Conservation (phyloP, 2,888 invertebrate species). For the Stegophylla sp. region DNA sequence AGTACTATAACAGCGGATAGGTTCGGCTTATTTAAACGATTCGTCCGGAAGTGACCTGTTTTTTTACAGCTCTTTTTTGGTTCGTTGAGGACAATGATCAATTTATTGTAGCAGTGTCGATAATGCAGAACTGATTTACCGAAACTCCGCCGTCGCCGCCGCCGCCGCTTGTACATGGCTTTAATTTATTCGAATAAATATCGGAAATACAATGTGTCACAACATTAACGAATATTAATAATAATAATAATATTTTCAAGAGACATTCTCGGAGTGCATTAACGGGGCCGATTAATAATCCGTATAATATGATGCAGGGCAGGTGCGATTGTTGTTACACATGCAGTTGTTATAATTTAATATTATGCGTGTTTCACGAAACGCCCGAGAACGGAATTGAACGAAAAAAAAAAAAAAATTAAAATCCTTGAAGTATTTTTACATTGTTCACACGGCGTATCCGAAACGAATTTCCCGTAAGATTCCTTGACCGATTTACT, state of each 20-base stretch:
- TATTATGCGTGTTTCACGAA: slow-evolving; percentile 19
- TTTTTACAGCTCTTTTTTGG: slow-evolving; percentile 5
- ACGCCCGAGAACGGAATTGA: slow-evolving; percentile 19
- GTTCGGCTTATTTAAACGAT: slow-evolving; percentile 36
- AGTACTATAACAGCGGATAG: background rate
- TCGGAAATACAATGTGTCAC: slow-evolving; percentile 29
- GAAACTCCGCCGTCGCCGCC: no score
- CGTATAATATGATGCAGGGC: background rate
- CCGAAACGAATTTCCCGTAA: slow-evolving; percentile 46
- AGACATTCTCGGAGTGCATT: background rate
- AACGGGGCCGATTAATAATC: no score
- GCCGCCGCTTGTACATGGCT: background rate
- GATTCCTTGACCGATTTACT: slow-evolving; percentile 55
- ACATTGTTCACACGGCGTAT: slow-evolving; percentile 52
- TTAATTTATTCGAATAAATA: background rate
- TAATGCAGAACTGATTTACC: slow-evolving; percentile 46
- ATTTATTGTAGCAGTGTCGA: no score
- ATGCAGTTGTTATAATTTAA: no score
- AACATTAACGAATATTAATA: background rate
- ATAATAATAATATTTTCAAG: background rate
- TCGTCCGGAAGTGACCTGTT: slow-evolving; percentile 44
- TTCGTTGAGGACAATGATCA: slow-evolving; percentile 8
- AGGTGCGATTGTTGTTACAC: slow-evolving; percentile 7
- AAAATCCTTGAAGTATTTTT: slow-evolving; percentile 47
- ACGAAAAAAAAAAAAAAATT: no score